Evolutionary conservation across 2,113 vertebrate species (phyloP).

Genomic region (Epinephelus lanceolatus): DNA sequence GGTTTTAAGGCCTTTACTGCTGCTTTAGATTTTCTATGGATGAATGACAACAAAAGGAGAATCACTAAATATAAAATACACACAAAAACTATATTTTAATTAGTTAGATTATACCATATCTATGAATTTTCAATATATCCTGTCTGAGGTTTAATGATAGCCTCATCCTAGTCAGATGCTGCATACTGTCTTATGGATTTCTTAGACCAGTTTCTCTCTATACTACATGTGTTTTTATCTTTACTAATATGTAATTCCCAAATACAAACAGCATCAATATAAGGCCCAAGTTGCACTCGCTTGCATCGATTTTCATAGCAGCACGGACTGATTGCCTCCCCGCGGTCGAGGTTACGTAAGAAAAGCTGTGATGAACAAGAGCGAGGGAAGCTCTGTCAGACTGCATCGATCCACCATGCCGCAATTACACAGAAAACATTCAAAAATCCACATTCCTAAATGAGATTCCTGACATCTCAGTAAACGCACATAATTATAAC

Average conservation of each 20-base stretch:
- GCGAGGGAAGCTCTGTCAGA: constrained; percentile 33
- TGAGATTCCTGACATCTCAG: constrained; percentile 38
- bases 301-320: constrained; percentile 57
- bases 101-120: not conserved
- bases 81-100: not conserved
- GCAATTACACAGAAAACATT: constrained; percentile 39
- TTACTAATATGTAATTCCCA: constrained; percentile 20
- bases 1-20: not conserved
- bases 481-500: constrained; percentile 29
- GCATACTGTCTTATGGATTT: not conserved
- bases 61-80: not conserved
- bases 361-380: constrained; percentile 54
- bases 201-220: not conserved
- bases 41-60: not conserved
- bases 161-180: not conserved
- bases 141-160: not conserved
- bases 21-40: not conserved
- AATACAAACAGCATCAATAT: constrained; percentile 44
- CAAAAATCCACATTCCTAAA: constrained; percentile 18
- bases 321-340: constrained; percentile 53
- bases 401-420: constrained; percentile 40
- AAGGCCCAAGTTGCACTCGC: constrained; percentile 42
- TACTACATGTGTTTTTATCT: not conserved
- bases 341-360: constrained; percentile 58
- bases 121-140: not conserved